phyloP scores from a whole-genome alignment of 2,888 invertebrate genomes.

The Drosophila formosana region DNA sequence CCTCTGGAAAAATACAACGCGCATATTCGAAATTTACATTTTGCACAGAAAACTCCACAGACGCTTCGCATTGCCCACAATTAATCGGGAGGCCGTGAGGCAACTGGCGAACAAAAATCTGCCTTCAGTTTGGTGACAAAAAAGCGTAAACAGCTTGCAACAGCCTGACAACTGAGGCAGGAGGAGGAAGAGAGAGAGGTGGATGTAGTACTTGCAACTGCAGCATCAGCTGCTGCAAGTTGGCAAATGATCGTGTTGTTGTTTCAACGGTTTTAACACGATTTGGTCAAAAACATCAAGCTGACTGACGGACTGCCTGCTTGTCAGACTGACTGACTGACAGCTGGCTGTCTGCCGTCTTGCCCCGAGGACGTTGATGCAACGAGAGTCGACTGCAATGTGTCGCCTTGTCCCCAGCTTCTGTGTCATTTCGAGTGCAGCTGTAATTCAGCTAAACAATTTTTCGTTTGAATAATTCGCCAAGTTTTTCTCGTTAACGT shows the following conservation, averaged over 20 bases:
- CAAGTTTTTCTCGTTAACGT: conserved; percentile 58
- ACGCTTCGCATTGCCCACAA: conserved; percentile 47
- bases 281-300: conserved; percentile 81
- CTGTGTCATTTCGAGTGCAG: conserved; percentile 75
- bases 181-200: neutral
- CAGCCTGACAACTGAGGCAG: neutral
- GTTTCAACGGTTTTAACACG: conserved; percentile 74
- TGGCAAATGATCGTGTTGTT: conserved; percentile 57
- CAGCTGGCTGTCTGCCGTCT: conserved; percentile 50
- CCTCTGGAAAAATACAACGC: conserved; percentile 51
- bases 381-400: conserved; percentile 34
- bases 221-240: conserved; percentile 44
- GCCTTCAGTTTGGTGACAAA: conserved; percentile 52
- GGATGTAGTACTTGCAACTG: conserved; percentile 21
- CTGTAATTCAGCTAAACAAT: conserved; percentile 65
- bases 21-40: conserved; percentile 67
- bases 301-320: conserved; percentile 45
- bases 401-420: conserved; percentile 57
- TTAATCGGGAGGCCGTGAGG: conserved; percentile 35
- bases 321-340: conserved; percentile 58
- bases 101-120: conserved; percentile 41
- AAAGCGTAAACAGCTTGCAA: conserved; percentile 51
- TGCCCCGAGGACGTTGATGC: conserved; percentile 18
- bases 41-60: conserved; percentile 47
- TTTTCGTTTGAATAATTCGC: conserved; percentile 78